Evolutionary conservation across 2,888 invertebrate genomes (phyloP).

Genomic region (Rhamphomyia laevipes): DNA sequence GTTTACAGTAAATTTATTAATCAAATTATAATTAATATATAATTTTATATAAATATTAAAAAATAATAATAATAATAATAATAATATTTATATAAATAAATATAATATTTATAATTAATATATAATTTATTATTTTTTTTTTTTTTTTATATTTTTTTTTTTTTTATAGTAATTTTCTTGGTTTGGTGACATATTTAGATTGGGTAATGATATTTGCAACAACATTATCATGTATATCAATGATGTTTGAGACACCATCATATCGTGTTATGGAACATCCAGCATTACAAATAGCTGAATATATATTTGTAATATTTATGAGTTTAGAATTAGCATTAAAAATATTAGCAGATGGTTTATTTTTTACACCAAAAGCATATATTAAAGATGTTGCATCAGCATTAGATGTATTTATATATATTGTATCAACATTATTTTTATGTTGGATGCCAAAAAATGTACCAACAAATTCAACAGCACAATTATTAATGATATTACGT

Average conservation of each 20-base stretch:
- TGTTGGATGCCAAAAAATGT: conserved; percentile 89
- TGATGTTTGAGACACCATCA: conserved; percentile 97
- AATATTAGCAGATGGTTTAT: conserved; percentile 91
- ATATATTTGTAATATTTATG: conserved; percentile 97
- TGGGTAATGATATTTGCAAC: conserved; percentile 99
- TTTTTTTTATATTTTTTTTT: not conserved
- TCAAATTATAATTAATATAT: not conserved
- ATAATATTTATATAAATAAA: not conserved
- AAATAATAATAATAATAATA: not conserved
- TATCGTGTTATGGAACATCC: conserved; percentile 89
- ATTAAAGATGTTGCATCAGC: conserved; percentile 96
- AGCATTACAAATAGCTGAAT: conserved; percentile 90
- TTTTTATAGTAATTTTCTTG: conserved; percentile 74
- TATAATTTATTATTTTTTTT: not conserved
- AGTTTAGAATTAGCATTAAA: conserved; percentile 91
- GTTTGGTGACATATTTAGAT: conserved; percentile 95
- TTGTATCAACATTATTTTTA: conserved; percentile 89
- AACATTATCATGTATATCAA: conserved; percentile 91
- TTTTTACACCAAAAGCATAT: conserved; percentile 98
- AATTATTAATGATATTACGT: conserved; percentile 89
- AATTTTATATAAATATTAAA: not conserved
- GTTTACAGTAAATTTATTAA: conserved; percentile 64
- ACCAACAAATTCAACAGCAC: conserved; percentile 86
- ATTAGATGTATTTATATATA: conserved; percentile 93
- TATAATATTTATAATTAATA: not conserved